A percentile compares a stretch with the other conserved stretches of the same genome.
These are phyloP conservation scores for Drosophila cracens DNA, from an alignment of 2,888 invertebrate genomes.

Conservation along the genomic window DNA sequence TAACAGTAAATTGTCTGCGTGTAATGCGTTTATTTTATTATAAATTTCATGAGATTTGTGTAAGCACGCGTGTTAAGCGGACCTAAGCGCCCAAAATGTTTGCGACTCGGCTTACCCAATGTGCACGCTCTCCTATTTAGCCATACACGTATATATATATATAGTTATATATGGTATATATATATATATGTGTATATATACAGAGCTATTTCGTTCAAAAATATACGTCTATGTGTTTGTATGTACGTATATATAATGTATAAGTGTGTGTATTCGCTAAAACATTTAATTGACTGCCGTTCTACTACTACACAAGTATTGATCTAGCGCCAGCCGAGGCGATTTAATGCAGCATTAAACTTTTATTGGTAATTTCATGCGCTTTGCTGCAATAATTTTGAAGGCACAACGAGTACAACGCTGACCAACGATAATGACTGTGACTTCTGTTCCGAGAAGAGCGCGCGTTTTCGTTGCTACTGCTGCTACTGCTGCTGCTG, in stretches of 20 bases:
- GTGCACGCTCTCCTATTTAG: conserved; percentile 13
- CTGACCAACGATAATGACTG: conserved; percentile 21
- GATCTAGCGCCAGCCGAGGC: conserved; percentile 58
- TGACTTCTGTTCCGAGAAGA: conserved; percentile 37
- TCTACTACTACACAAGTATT: conserved; percentile 50
- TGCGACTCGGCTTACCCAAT: conserved; percentile 41
- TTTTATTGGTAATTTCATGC: conserved; percentile 68
- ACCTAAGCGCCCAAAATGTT: conserved; percentile 17
- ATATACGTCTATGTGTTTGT: conserved; percentile 19
- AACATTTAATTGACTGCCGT: conserved; percentile 67
- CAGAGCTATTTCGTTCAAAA: conserved; percentile 15
- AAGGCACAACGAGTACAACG: conserved; percentile 21
- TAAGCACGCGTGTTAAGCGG: conserved; percentile 47
- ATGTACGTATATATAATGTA: conserved; percentile 18
- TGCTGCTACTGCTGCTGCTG: conserved; percentile 5
- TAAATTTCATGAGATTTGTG: conserved; percentile 64
- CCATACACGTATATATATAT: conserved; percentile 1
- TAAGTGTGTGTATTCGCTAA: conserved; percentile 46
- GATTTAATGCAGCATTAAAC: conserved; percentile 72
- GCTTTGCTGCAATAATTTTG: conserved; percentile 61
- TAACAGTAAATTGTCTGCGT: conserved; percentile 61
- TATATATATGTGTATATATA: background rate
- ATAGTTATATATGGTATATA: background rate
- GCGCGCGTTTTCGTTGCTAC: conserved; percentile 32
- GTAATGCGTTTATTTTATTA: conserved; percentile 63